Conservation (phyloP, 2,888 invertebrate species). For the Luperina nickerlii region DNA sequence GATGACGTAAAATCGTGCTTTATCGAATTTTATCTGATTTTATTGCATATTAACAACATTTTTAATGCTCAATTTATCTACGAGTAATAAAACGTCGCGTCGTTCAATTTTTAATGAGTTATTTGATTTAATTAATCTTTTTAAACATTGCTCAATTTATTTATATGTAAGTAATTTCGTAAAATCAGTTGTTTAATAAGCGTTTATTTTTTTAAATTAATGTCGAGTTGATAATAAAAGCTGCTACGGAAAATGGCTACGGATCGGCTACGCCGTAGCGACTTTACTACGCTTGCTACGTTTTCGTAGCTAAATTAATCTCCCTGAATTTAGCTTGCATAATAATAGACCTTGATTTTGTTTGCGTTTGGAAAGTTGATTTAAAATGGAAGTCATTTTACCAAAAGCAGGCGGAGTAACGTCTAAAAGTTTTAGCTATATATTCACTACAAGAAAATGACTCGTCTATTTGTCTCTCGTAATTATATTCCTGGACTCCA, state of each 20-base stretch:
- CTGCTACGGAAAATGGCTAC: constrained; percentile 9
- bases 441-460: neutral
- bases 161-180: neutral
- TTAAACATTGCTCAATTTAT: neutral
- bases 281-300: constrained; percentile 5
- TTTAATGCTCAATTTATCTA: neutral
- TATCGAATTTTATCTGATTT: constrained; percentile 30
- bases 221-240: neutral
- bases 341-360: neutral
- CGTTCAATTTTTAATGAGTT: neutral
- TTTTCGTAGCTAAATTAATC: constrained; percentile 14
- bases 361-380: neutral
- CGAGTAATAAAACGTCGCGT: neutral
- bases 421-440: neutral
- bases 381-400: neutral
- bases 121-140: neutral
- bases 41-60: constrained; percentile 32
- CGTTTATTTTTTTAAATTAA: neutral
- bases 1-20: constrained; percentile 22
- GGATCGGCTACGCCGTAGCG: constrained; percentile 25
- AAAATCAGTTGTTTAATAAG: neutral
- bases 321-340: neutral
- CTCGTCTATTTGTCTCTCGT: neutral
- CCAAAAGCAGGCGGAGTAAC: neutral
- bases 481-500: neutral